These are phyloP conservation scores for Abramis brama DNA, from an alignment of 2,113 vertebrate species.

Conservation along the genomic window DNA sequence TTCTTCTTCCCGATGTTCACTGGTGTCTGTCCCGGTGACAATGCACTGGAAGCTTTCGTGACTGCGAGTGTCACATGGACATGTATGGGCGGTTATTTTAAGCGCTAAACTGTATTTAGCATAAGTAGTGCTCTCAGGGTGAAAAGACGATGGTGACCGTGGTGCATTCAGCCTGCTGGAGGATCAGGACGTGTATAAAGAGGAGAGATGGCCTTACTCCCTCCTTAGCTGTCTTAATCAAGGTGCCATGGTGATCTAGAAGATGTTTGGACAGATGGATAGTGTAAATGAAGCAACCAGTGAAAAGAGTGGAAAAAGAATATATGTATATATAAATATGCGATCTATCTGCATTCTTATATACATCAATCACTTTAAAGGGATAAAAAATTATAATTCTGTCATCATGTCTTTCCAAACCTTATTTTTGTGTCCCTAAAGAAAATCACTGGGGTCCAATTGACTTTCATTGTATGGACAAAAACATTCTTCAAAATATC, in stretches of 20 bases:
- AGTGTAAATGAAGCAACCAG: neutral
- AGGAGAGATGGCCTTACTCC: neutral
- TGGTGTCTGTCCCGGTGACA: neutral
- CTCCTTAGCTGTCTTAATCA: neutral
- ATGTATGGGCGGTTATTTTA: constrained; percentile 7
- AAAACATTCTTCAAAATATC: neutral
- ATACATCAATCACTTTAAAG: neutral
- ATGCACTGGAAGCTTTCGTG: constrained; percentile 12
- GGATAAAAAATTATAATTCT: neutral
- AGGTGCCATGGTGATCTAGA: neutral
- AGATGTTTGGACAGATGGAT: neutral
- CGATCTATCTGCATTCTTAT: neutral
- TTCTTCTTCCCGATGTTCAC: neutral
- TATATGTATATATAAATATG: neutral
- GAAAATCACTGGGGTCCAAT: neutral
- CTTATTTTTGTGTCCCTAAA: neutral
- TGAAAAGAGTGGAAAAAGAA: neutral
- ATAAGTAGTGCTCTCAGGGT: constrained; percentile 1
- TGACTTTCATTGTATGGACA: neutral
- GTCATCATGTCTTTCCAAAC: neutral
- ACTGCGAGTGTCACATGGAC: neutral
- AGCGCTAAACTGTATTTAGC: constrained; percentile 14
- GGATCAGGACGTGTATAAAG: neutral
- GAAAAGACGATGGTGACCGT: neutral
- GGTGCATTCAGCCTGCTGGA: neutral